Base-by-base conservation (phyloP, 64 coral and sea anemone genomes). In the Pachyseris speciosa region DNA sequence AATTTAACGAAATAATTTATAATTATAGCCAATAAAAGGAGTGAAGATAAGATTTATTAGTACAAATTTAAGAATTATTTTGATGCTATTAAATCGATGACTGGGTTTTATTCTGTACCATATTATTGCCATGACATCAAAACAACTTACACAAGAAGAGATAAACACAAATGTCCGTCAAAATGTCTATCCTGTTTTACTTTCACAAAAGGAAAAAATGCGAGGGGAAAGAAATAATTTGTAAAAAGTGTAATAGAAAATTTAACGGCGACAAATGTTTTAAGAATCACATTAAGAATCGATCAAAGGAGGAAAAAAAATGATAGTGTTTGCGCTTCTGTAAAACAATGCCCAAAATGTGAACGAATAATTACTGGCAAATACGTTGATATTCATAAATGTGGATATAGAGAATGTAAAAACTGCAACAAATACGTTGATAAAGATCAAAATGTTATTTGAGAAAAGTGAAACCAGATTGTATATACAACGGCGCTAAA, bases 31-130 rank as follows among this genome's bases (percentile, higher is more conserved):
- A n/a, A n/a, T n/a, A n/a, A n/a, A n/a, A n/a, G n/a, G n/a, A 29
- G 17, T 4, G 25, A 40, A 74, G 37, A 79, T 31, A 27, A 76
- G 59, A 12, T 75, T 58, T 74, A n/a, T n/a, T 61, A 36, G 22
- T 42, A 74, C 34, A 77, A 89, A 61, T 47, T 6, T 2, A 53
- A 44, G 24, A 90, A 90, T 65, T 74, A 89, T 89, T 78, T 89
- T 67, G 74, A 90, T 80, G 87, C 79, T 36, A 80, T 78, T 16
- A 89, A 51, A 39, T 58, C 29, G 2, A 75, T 88, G 70, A 47
- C 70, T 0, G 86, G 4, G 0, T 76, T 76, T 76, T 88, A 74
- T 37, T 12, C 5, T 40, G 32, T 39, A 0, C 1, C 26, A 37
- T 88, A 76, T 43, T 65, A 53, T 89, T 78, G 69, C 22, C 72